Evolutionary conservation across 2,113 vertebrate genomes (phyloP).

Genomic region (Thinocorus orbignyianus): DNA sequence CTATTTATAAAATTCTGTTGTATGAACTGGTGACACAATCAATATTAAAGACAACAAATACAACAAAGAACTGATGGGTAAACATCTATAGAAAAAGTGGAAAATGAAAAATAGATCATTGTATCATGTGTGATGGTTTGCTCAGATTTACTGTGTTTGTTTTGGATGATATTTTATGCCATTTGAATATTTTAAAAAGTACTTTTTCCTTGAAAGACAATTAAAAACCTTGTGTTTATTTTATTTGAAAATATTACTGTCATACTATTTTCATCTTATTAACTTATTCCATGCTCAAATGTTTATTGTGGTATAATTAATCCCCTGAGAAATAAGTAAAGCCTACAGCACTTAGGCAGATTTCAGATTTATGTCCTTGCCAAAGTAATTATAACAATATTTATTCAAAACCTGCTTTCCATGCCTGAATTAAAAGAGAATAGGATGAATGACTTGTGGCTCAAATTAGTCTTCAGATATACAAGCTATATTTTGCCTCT

Average conservation of each 20-base stretch:
- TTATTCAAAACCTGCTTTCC: not conserved
- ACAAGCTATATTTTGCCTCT: not conserved
- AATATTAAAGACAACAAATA: not conserved
- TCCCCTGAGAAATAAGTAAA: not conserved
- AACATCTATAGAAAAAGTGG: not conserved
- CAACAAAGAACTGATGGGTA: not conserved
- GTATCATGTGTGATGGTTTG: accelerated
- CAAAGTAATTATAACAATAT: not conserved
- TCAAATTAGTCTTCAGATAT: not conserved
- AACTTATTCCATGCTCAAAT: not conserved
- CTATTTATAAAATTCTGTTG: not conserved
- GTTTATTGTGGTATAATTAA: not conserved
- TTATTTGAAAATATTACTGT: not conserved
- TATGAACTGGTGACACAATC: not conserved
- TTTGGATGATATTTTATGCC: not conserved
- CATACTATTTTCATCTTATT: not conserved
- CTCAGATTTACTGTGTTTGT: not conserved
- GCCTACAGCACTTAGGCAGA: not conserved
- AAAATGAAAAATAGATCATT: not conserved
- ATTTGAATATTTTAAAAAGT: not conserved
- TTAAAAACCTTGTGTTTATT: not conserved
- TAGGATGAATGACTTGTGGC: not conserved
- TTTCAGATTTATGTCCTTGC: not conserved
- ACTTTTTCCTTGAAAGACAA: not conserved
- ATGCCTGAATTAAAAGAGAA: not conserved